Conservation (phyloP, 2,888 invertebrate genomes). For the Melanophora roralis region DNA sequence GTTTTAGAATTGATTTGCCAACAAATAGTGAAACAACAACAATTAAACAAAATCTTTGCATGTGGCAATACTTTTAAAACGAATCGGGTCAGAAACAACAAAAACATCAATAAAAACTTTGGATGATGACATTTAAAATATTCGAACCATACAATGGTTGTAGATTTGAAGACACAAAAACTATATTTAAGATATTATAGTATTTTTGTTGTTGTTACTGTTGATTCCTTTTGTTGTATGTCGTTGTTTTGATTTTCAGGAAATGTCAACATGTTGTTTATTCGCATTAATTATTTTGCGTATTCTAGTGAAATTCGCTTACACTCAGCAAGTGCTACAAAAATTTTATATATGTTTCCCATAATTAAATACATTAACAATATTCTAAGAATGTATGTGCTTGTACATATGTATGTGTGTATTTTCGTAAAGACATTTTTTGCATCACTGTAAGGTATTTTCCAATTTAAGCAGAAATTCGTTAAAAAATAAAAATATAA, state of each 20-base stretch:
- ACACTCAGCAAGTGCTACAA: slow-evolving; percentile 15
- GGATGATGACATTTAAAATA: slow-evolving; percentile 41
- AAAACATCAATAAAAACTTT: slow-evolving; percentile 32
- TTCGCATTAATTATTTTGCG: slow-evolving; percentile 55
- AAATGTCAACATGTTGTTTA: slow-evolving; percentile 55
- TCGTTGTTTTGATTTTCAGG: slow-evolving; percentile 53
- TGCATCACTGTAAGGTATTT: not conserved
- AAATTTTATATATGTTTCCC: slow-evolving; percentile 22
- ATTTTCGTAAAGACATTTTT: slow-evolving; percentile 1
- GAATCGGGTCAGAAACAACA: slow-evolving; percentile 7
- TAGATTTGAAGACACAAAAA: not conserved
- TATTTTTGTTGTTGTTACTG: slow-evolving; percentile 2
- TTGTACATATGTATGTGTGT: not conserved
- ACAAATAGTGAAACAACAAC: slow-evolving; percentile 19
- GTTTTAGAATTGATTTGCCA: not conserved
- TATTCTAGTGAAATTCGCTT: slow-evolving; percentile 56
- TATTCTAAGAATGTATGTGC: slow-evolving; percentile 7
- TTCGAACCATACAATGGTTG: not conserved
- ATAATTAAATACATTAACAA: slow-evolving; percentile 18
- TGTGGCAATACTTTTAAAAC: slow-evolving; percentile 40
- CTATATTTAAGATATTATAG: not conserved
- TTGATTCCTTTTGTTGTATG: not conserved
- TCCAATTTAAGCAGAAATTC: not conserved
- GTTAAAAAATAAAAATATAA: not conserved
- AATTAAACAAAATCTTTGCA: slow-evolving; percentile 42